A percentile compares a stretch with the other conserved stretches of the same genome.
Conservation (phyloP, 2,888 invertebrate genomes). For the Aspidiotus destructor region DNA sequence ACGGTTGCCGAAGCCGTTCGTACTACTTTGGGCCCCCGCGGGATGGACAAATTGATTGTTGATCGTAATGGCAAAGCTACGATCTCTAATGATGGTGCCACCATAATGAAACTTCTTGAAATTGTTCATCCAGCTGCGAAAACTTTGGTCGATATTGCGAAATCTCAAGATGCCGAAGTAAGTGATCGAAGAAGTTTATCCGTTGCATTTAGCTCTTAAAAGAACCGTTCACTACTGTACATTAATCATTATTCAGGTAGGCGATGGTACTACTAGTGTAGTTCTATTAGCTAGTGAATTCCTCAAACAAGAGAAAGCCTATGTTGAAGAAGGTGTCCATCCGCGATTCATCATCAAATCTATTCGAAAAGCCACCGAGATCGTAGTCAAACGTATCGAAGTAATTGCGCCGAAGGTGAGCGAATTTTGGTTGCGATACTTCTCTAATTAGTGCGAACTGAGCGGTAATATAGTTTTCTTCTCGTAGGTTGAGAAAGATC, state of each 20-base stretch:
- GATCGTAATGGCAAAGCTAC: conserved; percentile 81
- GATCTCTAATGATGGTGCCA: conserved; percentile 98
- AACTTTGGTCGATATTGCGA: conserved; percentile 95
- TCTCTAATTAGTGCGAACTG: background rate
- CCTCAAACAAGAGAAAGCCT: conserved; percentile 86
- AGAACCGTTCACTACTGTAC: too few relatives aligned
- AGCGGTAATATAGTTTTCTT: background rate
- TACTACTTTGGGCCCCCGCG: conserved; percentile 94
- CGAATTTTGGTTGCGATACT: background rate
- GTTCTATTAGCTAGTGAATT: conserved; percentile 92
- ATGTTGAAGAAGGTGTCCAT: conserved; percentile 93
- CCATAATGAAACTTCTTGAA: conserved; percentile 95
- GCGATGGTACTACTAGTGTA: conserved; percentile 97
- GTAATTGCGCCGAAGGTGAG: conserved; percentile 62
- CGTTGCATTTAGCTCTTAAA: too few relatives aligned
- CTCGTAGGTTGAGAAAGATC: conserved; percentile 43
- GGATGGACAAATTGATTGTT: conserved; percentile 98
- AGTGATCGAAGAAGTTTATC: conserved; percentile 33
- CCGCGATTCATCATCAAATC: conserved; percentile 87
- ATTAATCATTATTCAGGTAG: conserved; percentile 55
- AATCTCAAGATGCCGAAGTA: conserved; percentile 97
- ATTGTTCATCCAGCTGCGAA: conserved; percentile 97
- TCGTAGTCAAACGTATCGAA: conserved; percentile 72
- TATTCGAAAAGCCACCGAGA: conserved; percentile 68
- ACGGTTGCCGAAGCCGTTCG: conserved; percentile 90